Base-by-base conservation (phyloP, 1,140 invertebrate species). In the Zaprionus ghesquierei region DNA sequence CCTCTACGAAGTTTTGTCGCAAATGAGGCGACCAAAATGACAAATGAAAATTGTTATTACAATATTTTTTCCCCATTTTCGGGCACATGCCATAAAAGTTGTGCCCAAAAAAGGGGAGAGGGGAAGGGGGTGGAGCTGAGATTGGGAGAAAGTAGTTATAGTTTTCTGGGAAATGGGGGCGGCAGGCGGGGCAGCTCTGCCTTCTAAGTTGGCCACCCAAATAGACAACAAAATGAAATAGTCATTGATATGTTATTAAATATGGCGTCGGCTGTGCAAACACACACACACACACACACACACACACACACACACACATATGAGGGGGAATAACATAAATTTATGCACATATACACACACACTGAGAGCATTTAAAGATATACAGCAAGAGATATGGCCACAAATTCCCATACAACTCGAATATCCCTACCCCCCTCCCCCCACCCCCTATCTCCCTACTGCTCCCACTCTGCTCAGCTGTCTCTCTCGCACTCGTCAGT, bases 181-280 rank as follows among this genome's bases (percentile, higher is more conserved):
- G 27, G 2, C n/a, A n/a, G 31, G 31, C 12, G 4, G 10, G 31
- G 31, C 10, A 12, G 3, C 12, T 12, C 13, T 58, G 54, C 53
- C 58, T 31, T 41, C 49, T 60, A 56, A 73, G 68, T 68, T 73
- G 63, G 33, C 65, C 51, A 50, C 44, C 29, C 63, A 62, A 60
- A 74, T 61, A 69, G 20, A 74, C 71, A 69, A 59, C 61, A 75
- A 62, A 64, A 78, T 82, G 64, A 78, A 81, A 81, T 78, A 82
- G 79, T 78, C 79, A 81, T 81, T 82, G 79, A 81, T 81, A 78
- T 81, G 79, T 78, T 82, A 82, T 82, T 73, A 80, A 81, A 82
- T 82, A 82, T 82, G 79, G 75, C 79, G 79, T 74, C 69, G 75
- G 20, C 54, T 81, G 74, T 77, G 60, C 64, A 81, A 80, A 79